These are phyloP conservation scores for Cettia cetti DNA, from an alignment of 2,113 vertebrate species.

Conservation along the genomic window DNA sequence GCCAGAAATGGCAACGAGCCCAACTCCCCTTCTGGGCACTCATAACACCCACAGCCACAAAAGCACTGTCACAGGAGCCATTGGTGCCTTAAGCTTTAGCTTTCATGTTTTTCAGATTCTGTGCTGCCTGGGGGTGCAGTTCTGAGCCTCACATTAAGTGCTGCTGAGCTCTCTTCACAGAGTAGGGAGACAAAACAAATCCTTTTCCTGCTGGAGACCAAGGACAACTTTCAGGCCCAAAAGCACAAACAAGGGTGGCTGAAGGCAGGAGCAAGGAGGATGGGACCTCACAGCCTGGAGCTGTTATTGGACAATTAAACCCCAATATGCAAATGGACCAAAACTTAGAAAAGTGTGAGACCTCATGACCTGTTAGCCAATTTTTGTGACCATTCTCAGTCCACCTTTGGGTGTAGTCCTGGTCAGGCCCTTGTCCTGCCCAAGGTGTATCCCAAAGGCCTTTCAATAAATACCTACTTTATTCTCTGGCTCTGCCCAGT, in stretches of 20 bases:
- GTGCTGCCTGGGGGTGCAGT: background rate
- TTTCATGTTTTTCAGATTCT: background rate
- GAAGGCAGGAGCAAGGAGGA: background rate
- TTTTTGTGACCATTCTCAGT: background rate
- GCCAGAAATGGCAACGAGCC: slow-evolving; percentile 2
- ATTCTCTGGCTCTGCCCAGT: background rate
- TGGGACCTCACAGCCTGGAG: background rate
- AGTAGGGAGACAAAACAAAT: background rate
- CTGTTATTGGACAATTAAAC: background rate
- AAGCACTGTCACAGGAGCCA: background rate
- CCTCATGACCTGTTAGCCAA: accelerated
- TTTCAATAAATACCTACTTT: background rate
- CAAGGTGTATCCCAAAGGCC: background rate
- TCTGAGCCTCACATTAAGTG: background rate
- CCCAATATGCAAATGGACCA: background rate
- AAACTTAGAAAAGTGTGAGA: background rate
- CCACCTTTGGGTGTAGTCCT: background rate
- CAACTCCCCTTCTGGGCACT: background rate
- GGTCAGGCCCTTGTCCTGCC: background rate
- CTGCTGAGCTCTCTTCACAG: background rate
- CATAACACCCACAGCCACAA: background rate
- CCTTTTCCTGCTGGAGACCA: background rate
- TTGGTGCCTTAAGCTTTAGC: background rate
- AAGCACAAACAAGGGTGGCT: background rate
- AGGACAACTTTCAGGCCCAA: background rate